phyloP scores from a whole-genome alignment of 2,888 invertebrate genomes.

The Chaetoderma sp. region DNA sequence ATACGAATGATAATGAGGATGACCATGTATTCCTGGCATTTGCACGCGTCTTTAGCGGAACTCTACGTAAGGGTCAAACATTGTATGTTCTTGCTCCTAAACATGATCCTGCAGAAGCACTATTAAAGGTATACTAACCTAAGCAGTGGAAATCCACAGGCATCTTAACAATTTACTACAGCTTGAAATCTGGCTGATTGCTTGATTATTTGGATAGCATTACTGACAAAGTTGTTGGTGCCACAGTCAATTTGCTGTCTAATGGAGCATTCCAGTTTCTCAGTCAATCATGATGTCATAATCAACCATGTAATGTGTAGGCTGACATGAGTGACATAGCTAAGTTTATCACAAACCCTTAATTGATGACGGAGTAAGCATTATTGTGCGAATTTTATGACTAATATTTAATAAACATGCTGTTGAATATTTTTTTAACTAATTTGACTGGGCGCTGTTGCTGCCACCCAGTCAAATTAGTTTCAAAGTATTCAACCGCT shows the following conservation, averaged over 20 bases:
- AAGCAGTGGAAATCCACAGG: neutral
- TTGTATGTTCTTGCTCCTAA: constrained; percentile 89
- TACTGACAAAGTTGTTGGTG: neutral
- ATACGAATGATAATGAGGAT: neutral
- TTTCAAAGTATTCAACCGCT: too few species aligned
- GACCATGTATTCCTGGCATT: constrained; percentile 85
- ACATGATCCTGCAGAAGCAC: constrained; percentile 81
- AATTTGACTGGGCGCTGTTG: too few species aligned
- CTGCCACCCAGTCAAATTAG: too few species aligned
- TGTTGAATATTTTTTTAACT: too few species aligned
- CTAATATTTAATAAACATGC: too few species aligned
- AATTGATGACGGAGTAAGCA: too few species aligned
- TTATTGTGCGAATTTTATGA: too few species aligned
- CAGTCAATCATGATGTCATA: too few species aligned
- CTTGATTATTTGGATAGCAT: neutral
- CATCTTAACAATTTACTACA: neutral
- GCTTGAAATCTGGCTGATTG: neutral
- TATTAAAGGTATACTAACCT: constrained; percentile 60
- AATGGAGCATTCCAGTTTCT: too few species aligned
- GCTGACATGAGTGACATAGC: too few species aligned
- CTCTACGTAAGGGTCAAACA: constrained; percentile 80
- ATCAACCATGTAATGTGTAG: too few species aligned
- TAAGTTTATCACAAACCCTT: too few species aligned
- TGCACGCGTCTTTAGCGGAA: constrained; percentile 93
- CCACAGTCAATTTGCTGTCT: constrained; percentile 3